A percentile compares a stretch with the other conserved stretches of the same genome.
These are phyloP conservation scores for Coluber constrictor DNA, from an alignment of 2,797 vertebrate species.

Conservation along the genomic window DNA sequence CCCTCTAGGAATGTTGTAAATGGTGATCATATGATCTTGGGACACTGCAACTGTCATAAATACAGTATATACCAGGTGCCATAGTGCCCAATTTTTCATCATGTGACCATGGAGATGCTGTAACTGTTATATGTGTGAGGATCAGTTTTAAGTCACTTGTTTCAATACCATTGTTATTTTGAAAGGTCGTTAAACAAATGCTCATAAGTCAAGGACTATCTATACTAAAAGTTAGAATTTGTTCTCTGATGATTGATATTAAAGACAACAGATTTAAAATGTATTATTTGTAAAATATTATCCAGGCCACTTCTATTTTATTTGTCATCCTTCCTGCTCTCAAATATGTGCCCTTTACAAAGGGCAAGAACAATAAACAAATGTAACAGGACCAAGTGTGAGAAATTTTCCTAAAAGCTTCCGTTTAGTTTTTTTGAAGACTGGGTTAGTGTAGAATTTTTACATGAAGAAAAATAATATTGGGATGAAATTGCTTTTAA, in stretches of 20 bases:
- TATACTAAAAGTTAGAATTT: background rate
- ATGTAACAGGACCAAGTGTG: background rate
- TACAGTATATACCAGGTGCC: background rate
- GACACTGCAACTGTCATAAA: background rate
- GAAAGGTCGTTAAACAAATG: background rate
- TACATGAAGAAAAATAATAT: background rate
- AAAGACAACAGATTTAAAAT: constrained; percentile 25
- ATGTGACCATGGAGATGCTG: background rate
- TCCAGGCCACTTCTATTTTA: constrained; percentile 19
- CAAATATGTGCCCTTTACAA: constrained; percentile 25
- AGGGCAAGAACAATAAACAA: constrained; percentile 18
- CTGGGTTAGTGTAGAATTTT: background rate
- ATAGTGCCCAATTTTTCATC: background rate
- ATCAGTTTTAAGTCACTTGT: background rate
- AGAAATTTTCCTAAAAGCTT: background rate
- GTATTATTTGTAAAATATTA: constrained; percentile 31
- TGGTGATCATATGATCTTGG: background rate
- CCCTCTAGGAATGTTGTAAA: background rate
- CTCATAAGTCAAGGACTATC: background rate
- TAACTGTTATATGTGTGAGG: background rate
- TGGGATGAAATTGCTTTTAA: background rate
- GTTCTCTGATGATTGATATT: constrained; percentile 3
- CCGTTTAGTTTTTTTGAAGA: constrained; percentile 11
- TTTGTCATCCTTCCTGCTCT: constrained; percentile 28
- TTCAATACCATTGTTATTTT: background rate